phyloP scores from a whole-genome alignment of 2,113 vertebrate species.

The Salvelinus sp. region DNA sequence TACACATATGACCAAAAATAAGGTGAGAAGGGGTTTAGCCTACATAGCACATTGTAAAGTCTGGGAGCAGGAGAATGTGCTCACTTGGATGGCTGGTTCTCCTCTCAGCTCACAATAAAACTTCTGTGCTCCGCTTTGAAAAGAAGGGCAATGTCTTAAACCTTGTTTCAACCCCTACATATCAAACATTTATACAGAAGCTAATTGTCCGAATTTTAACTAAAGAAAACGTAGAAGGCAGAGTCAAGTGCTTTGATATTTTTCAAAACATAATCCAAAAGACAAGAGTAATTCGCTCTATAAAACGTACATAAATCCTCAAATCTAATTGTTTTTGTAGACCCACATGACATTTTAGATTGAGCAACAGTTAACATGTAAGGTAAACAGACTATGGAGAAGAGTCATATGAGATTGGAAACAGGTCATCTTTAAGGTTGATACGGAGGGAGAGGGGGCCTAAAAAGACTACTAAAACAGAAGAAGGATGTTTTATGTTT shows the following conservation, averaged over 20 bases:
- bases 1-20: background rate
- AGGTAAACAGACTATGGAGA: slow-evolving; percentile 34
- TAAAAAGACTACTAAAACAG: slow-evolving; percentile 1
- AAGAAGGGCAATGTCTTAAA: background rate
- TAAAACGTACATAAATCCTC: slow-evolving; percentile 31
- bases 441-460: background rate
- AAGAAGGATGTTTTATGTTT: slow-evolving; percentile 6
- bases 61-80: background rate
- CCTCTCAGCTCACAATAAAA: background rate
- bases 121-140: background rate
- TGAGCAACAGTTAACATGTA: slow-evolving; percentile 32
- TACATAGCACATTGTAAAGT: background rate
- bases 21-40: background rate
- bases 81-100: background rate
- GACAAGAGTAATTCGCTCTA: slow-evolving; percentile 19
- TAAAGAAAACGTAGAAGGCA: background rate
- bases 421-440: too few relatives aligned
- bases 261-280: slow-evolving; percentile 33
- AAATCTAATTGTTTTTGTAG: slow-evolving; percentile 26
- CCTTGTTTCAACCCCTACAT: slow-evolving; percentile 29
- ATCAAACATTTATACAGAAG: slow-evolving; percentile 15
- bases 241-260: slow-evolving; percentile 7
- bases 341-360: slow-evolving; percentile 24
- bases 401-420: background rate
- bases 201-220: slow-evolving; percentile 27